Conservation (phyloP, 2,113 vertebrate species). For the Takifugu bimaculatus region DNA sequence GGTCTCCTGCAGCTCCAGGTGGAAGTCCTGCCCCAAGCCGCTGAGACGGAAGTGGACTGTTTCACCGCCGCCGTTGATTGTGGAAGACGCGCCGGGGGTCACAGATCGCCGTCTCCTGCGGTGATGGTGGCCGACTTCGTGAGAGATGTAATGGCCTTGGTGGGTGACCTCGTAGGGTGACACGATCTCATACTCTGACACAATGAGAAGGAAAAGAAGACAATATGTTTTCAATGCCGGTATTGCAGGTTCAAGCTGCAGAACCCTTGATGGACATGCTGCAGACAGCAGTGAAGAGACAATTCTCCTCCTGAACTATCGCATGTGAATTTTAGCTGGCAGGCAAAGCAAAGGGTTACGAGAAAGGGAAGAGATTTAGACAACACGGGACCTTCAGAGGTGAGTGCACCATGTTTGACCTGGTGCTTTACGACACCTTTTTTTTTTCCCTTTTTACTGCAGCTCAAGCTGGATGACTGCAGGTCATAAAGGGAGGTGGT, state of each 20-base stretch:
- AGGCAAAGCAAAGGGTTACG: conserved; percentile 43
- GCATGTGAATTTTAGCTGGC: conserved; percentile 40
- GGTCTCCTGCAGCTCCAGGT: conserved; percentile 76
- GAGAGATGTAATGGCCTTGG: conserved; percentile 77
- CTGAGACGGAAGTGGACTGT: conserved; percentile 76
- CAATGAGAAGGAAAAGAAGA: neutral
- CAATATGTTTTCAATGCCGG: neutral
- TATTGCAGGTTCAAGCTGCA: neutral
- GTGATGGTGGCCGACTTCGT: conserved; percentile 75
- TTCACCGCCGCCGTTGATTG: conserved; percentile 13
- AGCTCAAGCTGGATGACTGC: conserved; percentile 46
- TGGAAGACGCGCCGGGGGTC: conserved; percentile 13
- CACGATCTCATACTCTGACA: conserved; percentile 83
- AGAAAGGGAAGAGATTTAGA: conserved; percentile 50
- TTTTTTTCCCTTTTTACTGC: conserved; percentile 42
- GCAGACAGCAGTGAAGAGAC: too few relatives aligned
- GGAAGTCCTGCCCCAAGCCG: conserved; percentile 81
- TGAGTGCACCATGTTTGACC: conserved; percentile 57
- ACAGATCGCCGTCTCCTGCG: conserved; percentile 66
- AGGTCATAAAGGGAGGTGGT: conserved; percentile 55
- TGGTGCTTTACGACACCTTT: conserved; percentile 41
- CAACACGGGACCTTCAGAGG: conserved; percentile 25
- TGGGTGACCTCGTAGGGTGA: conserved; percentile 81
- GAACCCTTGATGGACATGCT: neutral
- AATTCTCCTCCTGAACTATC: conserved; percentile 23